Evolutionary conservation across 2,797 vertebrate genomes (phyloP), one percentile per base, ranked within the genome.

Genomic region (Alosa sapidissima): DNA sequence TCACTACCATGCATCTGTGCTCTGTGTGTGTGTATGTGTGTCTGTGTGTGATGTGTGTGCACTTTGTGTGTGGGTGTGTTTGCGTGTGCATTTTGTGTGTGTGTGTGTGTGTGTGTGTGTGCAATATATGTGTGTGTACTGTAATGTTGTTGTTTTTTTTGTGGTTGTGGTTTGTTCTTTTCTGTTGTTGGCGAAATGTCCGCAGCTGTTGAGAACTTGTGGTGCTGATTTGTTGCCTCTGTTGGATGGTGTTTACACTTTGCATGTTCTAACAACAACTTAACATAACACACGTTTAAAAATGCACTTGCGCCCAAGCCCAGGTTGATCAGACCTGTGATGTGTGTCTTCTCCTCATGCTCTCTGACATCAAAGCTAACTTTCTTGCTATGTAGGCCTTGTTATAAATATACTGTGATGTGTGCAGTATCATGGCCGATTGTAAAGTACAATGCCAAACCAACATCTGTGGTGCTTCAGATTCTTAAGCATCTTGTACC

Each of bases 1-100:
- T 90, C 87, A 24, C 89, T 88, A 89, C 88, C 65, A 87, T 78
- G 94, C 93, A 93, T 94, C 85, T 94, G 92, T 93, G 87, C 87
- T 92, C 88, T 95, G 84, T 83, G 19, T 62, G 58, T 62, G 19
- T 62, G 19, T 62, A 19, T 33, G 62, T 65, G 24, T 65, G 62
- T 65, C 7, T 65, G 6, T 24, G 5, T 65, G n/a, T 65, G 24
- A n/a, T 10, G 24, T 65, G 62, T 65, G 24, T 65, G 24, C 19
- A 58, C 55, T 24, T 11, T 33, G 19, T 60, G 55, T 2, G 7
- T 65, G n/a, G 24, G n/a, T 60, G 52, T 54, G 52, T 52, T 5
- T 54, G 52, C 13, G 52, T 54, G 52, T 54, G 11, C 41, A 16
- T 81, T 36, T 24, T 33, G n/a, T 33, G 11, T 82, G 48, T 28